phyloP scores from a whole-genome alignment of 1,140 invertebrate genomes.

The Leptinotarsa defecta region DNA sequence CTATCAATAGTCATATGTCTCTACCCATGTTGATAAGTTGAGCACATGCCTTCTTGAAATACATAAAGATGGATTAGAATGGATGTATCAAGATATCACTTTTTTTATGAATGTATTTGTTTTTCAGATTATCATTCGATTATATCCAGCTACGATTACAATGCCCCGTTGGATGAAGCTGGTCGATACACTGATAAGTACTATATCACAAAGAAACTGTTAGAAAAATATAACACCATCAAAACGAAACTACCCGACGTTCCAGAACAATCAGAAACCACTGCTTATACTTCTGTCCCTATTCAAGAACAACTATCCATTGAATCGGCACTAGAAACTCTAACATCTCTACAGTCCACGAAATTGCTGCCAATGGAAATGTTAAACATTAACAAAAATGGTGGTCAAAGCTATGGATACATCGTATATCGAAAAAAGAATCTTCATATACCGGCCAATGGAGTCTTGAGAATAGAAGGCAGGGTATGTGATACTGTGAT shows the following conservation, averaged over 20 bases:
- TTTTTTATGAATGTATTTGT: background rate
- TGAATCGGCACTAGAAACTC: background rate
- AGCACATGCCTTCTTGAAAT: too few species aligned
- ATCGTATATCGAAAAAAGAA: conserved; percentile 58
- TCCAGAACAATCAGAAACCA: background rate
- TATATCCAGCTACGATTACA: conserved; percentile 43
- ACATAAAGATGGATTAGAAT: too few species aligned
- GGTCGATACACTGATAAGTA: conserved; percentile 39
- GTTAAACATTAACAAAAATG: conserved; percentile 59
- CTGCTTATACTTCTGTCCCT: background rate
- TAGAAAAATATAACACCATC: conserved; percentile 28
- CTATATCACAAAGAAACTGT: conserved; percentile 21
- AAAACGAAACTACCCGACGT: background rate
- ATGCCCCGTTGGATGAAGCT: conserved; percentile 56
- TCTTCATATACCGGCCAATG: conserved; percentile 39
- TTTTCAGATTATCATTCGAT: conserved; percentile 24
- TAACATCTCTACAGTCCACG: background rate
- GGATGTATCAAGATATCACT: too few species aligned
- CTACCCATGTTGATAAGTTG: too few species aligned
- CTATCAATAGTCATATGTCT: too few species aligned
- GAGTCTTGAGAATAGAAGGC: conserved; percentile 55
- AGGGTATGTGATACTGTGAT: conserved; percentile 61
- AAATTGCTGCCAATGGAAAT: conserved; percentile 59
- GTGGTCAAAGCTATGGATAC: conserved; percentile 66
- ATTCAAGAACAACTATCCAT: background rate